These are phyloP conservation scores for Parelbella ahira DNA, from an alignment of 2,888 invertebrate genomes.

Conservation along the genomic window DNA sequence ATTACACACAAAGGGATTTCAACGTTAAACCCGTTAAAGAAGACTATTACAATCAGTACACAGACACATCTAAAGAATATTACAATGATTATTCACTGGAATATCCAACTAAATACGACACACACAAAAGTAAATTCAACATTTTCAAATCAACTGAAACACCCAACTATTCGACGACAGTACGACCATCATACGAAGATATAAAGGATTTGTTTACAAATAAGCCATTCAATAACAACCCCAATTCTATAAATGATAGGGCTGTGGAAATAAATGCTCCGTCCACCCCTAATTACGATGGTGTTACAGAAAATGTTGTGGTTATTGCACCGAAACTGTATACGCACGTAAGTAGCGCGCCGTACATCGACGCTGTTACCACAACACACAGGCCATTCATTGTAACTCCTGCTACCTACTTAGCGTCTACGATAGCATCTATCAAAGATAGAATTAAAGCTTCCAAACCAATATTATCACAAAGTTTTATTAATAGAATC, in stretches of 20 bases:
- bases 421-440: constrained; percentile 56
- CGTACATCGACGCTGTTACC: constrained; percentile 6
- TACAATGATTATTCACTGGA: constrained; percentile 55
- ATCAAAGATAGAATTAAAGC: constrained; percentile 51
- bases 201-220: constrained; percentile 50
- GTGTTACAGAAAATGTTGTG: constrained; percentile 21
- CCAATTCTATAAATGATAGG: constrained; percentile 14
- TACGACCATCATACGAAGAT: constrained; percentile 41
- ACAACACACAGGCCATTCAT: constrained; percentile 28
- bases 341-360: constrained; percentile 45
- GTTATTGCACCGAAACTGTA: constrained; percentile 42
- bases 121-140: constrained; percentile 29
- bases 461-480: constrained; percentile 52
- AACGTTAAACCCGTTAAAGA: constrained; percentile 33
- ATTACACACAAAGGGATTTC: constrained; percentile 29
- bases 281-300: constrained; percentile 39
- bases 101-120: constrained; percentile 32
- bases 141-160: constrained; percentile 22
- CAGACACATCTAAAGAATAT: constrained; percentile 55
- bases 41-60: constrained; percentile 44
- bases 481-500: constrained; percentile 58
- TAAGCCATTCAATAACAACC: constrained; percentile 29
- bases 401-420: constrained; percentile 38
- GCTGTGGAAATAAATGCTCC: constrained; percentile 40
- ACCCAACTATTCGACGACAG: constrained; percentile 30